Base-by-base conservation (phyloP, 2,888 invertebrate genomes). In the Perizoma affinitatum region DNA sequence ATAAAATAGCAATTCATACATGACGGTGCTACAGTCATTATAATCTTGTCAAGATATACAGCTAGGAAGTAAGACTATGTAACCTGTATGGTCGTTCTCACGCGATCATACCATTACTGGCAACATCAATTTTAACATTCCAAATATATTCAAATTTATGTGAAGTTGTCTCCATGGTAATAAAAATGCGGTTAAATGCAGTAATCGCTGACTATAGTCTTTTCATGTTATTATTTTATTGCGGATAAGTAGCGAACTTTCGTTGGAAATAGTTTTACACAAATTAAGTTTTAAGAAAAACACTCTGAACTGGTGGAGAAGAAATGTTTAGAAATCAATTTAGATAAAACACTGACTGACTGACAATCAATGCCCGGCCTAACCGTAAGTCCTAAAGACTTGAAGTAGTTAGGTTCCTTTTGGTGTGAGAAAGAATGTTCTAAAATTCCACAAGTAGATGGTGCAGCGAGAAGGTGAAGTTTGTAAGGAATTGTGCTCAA, bases 81-180 rank as follows among this genome's bases (percentile, higher is more conserved):
- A 43, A 33, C 38, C 49, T 48, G 48, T 36, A 36, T 48, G n/a
- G 35, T 4, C 6, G 6, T 5, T 45, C 56, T 57, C 56, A 57
- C 56, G 56, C 56, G 40, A 57, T 50, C 33, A n/a, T 40, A 8
- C 34, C 50, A 57, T 51, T 49, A 56, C 48, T 43, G 34, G 41
- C 34, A 33, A 35, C 22, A 53, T 36, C 7, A 33, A 48, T 44
- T 5, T 34, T 36, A 49, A 38, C 43, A 22, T 36, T 36, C 35
- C 5, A n/a, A n/a, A n/a, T n/a, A n/a, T n/a, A n/a, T 5, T 36
- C n/a, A n/a, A n/a, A n/a, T 48, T 43, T 43, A 54, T 50, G 22
- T 44, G 5, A 43, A 38, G 38, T 53, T 11, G 11, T 33, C n/a
- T 5, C 44, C 44, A 22, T 48, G 43, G 7, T 35, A 45, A 33